Evolutionary conservation across 2,888 invertebrate species (phyloP).

Genomic region (Spisula solida): DNA sequence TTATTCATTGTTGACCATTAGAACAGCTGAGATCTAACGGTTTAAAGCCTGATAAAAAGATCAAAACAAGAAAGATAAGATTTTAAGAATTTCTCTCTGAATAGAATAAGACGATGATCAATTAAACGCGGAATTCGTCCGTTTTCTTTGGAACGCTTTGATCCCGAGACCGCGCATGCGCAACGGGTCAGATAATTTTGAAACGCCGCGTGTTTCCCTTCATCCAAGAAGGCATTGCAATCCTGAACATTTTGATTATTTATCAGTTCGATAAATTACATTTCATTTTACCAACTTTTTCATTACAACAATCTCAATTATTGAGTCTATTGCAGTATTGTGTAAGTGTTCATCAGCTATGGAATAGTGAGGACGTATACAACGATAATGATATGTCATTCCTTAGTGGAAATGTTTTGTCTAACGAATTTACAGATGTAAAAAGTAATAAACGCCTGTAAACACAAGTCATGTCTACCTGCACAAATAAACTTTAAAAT

Average conservation of each 20-base stretch:
- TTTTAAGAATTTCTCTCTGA: not conserved
- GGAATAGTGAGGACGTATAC: not conserved
- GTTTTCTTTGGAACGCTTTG: slow-evolving; percentile 19
- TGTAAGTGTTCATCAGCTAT: not conserved
- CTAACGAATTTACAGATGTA: not conserved
- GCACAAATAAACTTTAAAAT: not conserved
- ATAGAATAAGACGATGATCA: not conserved
- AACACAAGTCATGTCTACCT: not conserved
- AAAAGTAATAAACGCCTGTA: not conserved
- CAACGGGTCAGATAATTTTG: not conserved
- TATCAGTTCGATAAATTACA: not conserved
- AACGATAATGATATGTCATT: not conserved
- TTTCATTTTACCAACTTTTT: not conserved
- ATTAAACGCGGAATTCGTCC: slow-evolving; percentile 39
- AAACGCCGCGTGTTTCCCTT: slow-evolving; percentile 19
- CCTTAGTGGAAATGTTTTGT: not conserved
- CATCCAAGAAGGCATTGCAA: not conserved
- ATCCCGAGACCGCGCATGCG: slow-evolving; percentile 16
- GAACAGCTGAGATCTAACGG: slow-evolving; percentile 2
- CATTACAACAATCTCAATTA: not conserved
- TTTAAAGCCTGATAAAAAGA: not conserved
- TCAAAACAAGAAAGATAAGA: not conserved
- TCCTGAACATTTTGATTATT: slow-evolving; percentile 15
- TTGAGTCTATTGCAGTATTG: not conserved
- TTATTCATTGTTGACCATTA: too few species aligned